phyloP scores from a whole-genome alignment of 2,113 vertebrate genomes.

The Sclerurus mexicanus region DNA sequence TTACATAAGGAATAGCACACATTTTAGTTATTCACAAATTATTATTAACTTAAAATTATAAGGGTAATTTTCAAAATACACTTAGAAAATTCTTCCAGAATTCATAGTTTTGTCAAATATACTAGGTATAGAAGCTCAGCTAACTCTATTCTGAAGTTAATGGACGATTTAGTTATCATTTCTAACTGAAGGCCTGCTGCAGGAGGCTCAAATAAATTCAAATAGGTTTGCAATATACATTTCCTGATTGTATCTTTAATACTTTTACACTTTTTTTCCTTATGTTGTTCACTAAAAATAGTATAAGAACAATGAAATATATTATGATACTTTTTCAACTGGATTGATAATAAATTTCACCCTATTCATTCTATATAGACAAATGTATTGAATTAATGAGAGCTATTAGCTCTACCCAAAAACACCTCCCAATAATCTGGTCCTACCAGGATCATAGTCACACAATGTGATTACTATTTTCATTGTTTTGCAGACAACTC shows the following conservation, averaged over 20 bases:
- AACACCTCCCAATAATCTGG: neutral
- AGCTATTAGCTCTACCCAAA: neutral
- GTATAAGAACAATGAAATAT: neutral
- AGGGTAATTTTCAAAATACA: neutral
- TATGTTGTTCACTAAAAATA: neutral
- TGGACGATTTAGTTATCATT: neutral
- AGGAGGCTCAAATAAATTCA: neutral
- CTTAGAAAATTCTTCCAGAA: neutral
- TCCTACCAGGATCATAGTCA: neutral
- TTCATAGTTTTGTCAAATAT: neutral
- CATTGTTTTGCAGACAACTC: neutral
- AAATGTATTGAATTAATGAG: neutral
- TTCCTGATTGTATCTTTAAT: neutral
- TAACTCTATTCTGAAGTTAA: neutral
- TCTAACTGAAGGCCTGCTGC: neutral
- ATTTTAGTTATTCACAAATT: neutral
- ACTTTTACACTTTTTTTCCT: neutral
- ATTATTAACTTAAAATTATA: neutral
- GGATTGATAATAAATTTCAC: neutral
- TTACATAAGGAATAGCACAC: neutral
- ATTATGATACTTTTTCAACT: neutral
- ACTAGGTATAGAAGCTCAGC: neutral
- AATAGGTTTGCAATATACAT: neutral
- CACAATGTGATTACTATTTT: neutral
- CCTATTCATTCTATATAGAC: neutral